Evolutionary conservation across 2,888 invertebrate species (phyloP).

Genomic region (Eupithecia centaureata): DNA sequence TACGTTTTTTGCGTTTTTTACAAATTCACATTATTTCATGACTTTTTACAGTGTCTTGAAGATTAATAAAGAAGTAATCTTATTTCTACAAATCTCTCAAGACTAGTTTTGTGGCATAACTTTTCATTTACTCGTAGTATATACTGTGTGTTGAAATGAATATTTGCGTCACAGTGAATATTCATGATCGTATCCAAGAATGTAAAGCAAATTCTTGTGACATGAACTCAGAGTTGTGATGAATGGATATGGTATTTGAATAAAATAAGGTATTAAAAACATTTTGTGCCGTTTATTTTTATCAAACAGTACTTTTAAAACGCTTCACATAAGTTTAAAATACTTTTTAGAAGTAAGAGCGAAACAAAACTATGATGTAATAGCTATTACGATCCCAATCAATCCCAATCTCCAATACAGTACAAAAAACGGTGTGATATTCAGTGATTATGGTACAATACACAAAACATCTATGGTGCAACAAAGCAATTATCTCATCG

Average conservation of each 20-base stretch:
- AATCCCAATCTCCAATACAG: too few species aligned
- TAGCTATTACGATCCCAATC: neutral
- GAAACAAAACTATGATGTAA: neutral
- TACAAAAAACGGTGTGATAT: neutral
- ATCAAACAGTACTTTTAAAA: neutral
- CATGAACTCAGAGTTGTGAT: conserved; percentile 1
- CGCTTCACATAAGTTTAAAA: neutral
- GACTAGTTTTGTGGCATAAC: too few species aligned
- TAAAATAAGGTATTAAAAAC: neutral
- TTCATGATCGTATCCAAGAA: conserved; percentile 57
- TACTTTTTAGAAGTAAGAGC: neutral
- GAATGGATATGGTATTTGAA: conserved; percentile 4
- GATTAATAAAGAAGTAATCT: neutral
- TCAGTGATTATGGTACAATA: neutral
- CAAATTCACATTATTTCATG: too few species aligned
- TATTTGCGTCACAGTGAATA: conserved; percentile 44
- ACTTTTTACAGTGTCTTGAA: too few species aligned
- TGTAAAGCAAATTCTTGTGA: conserved; percentile 50
- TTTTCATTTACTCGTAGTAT: conserved; percentile 27
- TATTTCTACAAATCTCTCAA: neutral
- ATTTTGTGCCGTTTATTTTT: neutral
- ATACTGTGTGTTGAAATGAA: conserved; percentile 42
- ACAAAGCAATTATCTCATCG: neutral
- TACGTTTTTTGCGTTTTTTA: neutral
- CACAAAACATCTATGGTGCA: too few species aligned